Evolutionary conservation across 1,140 invertebrate genomes (phyloP), one percentile per base, ranked within the genome.

Genomic region (Aphaenogaster floridana): DNA sequence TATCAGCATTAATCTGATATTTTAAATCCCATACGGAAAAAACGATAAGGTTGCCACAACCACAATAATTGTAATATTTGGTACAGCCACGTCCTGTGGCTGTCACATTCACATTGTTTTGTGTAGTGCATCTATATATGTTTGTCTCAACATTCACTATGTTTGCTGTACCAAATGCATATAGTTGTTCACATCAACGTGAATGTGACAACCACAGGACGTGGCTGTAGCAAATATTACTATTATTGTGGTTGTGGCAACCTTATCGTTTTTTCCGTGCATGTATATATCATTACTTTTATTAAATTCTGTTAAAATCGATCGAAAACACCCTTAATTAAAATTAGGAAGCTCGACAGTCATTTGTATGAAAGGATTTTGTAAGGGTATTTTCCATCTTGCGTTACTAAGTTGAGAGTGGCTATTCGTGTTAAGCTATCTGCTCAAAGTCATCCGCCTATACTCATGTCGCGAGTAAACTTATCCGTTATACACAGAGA

Each of bases 361-460:
- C 17, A 48, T 42, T 68, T 45, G 34, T 34, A 15, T 15, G n/a
- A 13, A 48, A 15, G 17, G 17, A 15, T 61, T 74, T 74, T 39
- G 42, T 17, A 17, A 15, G n/a, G 2, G 68, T 61, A 48, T 1
- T 74, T 74, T 69, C n/a, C 7, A 0, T n/a, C n/a, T 7, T 13
- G 15, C 9, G 13, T 72, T 59, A 81, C 15, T 59, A 61, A 84
- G 68, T 74, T 21, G 28, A 74, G 28, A 76, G 69, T 84, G 80
- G 45, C 45, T 84, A 84, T 66, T 85, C 74, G 28, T 89, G 84
- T 90, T 90, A 71, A 86, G 63, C 77, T 81, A 77, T 69, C 45
- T 85, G 66, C 8, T 39, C 34, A 34, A 66, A 63, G 64, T 88
- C 74, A 76, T 89, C 57, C 61, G 52, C 57, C 50, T 66, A 54